A percentile compares a stretch with the other conserved stretches of the same genome.
These are phyloP conservation scores for Boloria euphrosyne DNA, from an alignment of 2,888 invertebrate species.

Conservation along the genomic window DNA sequence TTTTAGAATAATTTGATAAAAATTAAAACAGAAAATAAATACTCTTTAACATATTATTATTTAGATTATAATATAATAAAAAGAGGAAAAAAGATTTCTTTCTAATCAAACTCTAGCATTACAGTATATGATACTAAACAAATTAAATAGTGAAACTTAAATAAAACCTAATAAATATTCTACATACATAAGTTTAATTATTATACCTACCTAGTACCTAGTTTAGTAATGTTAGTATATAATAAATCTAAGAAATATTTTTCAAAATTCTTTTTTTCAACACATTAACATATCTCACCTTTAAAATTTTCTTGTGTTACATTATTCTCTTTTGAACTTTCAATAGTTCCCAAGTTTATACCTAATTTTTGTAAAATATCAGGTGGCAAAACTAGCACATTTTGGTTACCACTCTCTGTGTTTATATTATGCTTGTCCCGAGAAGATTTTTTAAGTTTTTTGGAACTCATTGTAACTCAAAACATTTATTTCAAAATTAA, in stretches of 20 bases:
- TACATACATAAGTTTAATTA: too few species aligned
- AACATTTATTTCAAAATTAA: conserved; percentile 24
- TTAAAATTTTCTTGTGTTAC: conserved; percentile 19
- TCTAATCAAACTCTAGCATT: too few species aligned
- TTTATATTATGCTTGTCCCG: conserved; percentile 29
- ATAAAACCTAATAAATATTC: too few species aligned
- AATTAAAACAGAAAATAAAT: too few species aligned
- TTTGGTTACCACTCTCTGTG: conserved; percentile 45
- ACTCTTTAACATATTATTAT: too few species aligned
- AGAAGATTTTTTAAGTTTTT: conserved; percentile 36
- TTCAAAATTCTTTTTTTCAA: not conserved
- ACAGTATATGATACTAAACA: too few species aligned
- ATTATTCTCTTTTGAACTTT: conserved; percentile 27
- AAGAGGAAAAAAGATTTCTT: too few species aligned
- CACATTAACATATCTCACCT: conserved; percentile 25
- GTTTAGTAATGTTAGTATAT: not conserved
- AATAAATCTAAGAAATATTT: not conserved
- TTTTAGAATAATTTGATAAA: too few species aligned
- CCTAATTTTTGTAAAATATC: conserved; percentile 72
- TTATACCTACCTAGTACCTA: not conserved
- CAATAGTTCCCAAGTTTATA: conserved; percentile 58
- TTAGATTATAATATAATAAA: too few species aligned
- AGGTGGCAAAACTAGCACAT: conserved; percentile 72
- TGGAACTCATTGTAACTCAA: conserved; percentile 37
- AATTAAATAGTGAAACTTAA: too few species aligned